Evolutionary conservation across 1,140 invertebrate genomes (phyloP), one percentile per base, ranked within the genome.

Genomic region (Trigoniulus corallinus): DNA sequence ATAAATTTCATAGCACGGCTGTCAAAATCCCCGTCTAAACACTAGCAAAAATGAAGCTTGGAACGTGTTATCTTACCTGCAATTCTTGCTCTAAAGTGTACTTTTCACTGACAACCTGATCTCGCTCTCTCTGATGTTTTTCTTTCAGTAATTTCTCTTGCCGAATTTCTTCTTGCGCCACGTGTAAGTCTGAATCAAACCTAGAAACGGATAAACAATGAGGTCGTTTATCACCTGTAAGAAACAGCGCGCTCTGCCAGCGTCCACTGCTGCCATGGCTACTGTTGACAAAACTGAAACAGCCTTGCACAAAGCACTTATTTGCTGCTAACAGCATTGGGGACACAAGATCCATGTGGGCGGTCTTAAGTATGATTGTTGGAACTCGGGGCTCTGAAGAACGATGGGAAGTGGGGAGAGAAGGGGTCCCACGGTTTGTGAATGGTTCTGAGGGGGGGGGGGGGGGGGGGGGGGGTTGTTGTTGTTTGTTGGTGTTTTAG

Each of bases 151-250:
- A 67, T 53, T 78, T 77, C 63, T 93, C 88, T 57, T 84, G 78
- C 52, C 83, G 76, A 7, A 84, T 66, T 58, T 89, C 84, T 59
- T 93, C 88, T 60, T 86, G 79, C 7, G 84, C 70, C 52, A 81
- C 74, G 59, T 82, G 79, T 20, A 86, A 75, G 62, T 94, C 88
- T n/a, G 78, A 74, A 69, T 94, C 88, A 67, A 91, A 92, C 54
- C 79, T 81, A 56, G 29, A 62, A 58, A 37, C 55, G 39, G 54
- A 56, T 34, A 41, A 50, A 44, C n/a, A 53, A 29, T 20, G 15
- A 49, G 22, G n/a, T 39, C n/a, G 34, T n/a, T 37, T n/a, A 37
- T 10, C 34, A 37, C 10, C 34, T 37, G 10, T n/a, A 10, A 37
- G 34, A 37, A 37, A 10, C n/a, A n/a, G 34, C 10, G n/a, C 10